Evolutionary conservation across 1,140 invertebrate species (phyloP).

Genomic region (Apis mellifera): Amel_HAv3.1 CM009941.2:7589501-7590000

Average conservation of each 20-base stretch:
- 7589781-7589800: background rate
- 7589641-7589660: background rate
- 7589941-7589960: constrained; percentile 76
- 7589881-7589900: constrained; percentile 72
- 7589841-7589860: constrained; percentile 54
- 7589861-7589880: constrained; percentile 63
- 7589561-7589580: background rate
- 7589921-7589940: constrained; percentile 74
- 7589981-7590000: constrained; percentile 61
- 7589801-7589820: background rate
- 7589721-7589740: background rate
- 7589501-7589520: background rate
- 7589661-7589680: background rate
- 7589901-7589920: constrained; percentile 77
- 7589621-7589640: background rate
- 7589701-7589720: constrained; percentile 7
- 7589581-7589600: background rate
- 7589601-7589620: no score
- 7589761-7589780: background rate
- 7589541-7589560: no score
- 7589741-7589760: constrained; percentile 14
- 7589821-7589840: constrained; percentile 29
- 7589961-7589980: constrained; percentile 77
- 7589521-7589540: background rate
- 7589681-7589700: background rate